A percentile compares a stretch with the other conserved stretches of the same genome.
These are phyloP conservation scores for Ciconia nigra DNA, from an alignment of 2,797 vertebrate species.

Conservation along the genomic window DNA sequence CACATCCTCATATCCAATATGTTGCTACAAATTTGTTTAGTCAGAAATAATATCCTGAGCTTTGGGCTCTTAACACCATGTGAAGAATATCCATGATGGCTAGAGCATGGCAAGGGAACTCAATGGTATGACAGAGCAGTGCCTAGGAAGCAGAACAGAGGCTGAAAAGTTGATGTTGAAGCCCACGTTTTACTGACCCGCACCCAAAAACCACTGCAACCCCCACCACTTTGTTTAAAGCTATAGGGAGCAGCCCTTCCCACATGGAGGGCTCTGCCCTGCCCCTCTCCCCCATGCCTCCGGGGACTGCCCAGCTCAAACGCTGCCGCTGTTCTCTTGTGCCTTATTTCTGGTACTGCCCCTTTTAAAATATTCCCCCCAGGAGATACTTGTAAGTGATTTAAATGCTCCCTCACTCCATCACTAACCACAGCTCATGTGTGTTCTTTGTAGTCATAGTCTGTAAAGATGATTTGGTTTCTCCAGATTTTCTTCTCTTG, in stretches of 20 bases:
- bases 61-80: background rate
- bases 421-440: background rate
- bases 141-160: background rate
- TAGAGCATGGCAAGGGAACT: background rate
- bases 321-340: background rate
- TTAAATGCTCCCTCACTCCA: background rate
- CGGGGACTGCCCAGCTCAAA: background rate
- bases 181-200: background rate
- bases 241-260: background rate
- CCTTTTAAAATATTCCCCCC: background rate
- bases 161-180: background rate
- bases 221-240: background rate
- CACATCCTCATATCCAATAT: background rate
- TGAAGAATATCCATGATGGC: background rate
- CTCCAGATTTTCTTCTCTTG: constrained; percentile 37
- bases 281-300: background rate
- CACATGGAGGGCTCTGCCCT: background rate
- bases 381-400: background rate
- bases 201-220: background rate
- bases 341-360: background rate
- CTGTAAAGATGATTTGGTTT: constrained; percentile 35
- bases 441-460: background rate
- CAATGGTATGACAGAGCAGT: background rate
- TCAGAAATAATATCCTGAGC: background rate
- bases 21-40: background rate